These are phyloP conservation scores for Hapalemur alaotrensis DNA, from an alignment of 2,797 vertebrate species.

Conservation along the genomic window DNA sequence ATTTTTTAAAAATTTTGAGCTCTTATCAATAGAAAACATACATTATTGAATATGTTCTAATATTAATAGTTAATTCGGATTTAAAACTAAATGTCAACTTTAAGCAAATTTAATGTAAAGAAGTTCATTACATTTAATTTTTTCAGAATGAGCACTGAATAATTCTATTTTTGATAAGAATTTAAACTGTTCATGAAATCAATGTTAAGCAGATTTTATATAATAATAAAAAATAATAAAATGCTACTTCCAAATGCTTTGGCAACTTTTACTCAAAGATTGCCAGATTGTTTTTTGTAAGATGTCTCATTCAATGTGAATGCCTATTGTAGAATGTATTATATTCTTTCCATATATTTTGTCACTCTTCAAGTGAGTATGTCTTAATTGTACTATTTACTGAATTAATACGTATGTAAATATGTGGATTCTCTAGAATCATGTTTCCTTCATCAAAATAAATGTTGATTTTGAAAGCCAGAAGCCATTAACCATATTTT, in stretches of 20 bases:
- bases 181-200: background rate
- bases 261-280: background rate
- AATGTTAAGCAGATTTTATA: background rate
- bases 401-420: background rate
- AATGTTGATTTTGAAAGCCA: background rate
- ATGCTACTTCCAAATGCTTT: background rate
- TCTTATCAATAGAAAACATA: background rate
- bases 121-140: background rate
- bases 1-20: background rate
- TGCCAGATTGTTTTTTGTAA: background rate
- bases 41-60: background rate
- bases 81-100: background rate
- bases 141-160: background rate
- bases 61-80: background rate
- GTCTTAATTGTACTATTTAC: background rate
- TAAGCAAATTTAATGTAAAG: background rate
- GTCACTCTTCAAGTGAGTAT: background rate
- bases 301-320: background rate
- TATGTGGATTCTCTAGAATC: background rate
- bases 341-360: background rate
- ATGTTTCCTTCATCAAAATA: background rate
- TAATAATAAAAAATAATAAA: background rate
- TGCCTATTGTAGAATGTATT: background rate
- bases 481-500: background rate
- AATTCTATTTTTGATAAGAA: background rate